Evolutionary conservation across 2,797 vertebrate genomes (phyloP), one percentile per base, ranked within the genome.

Genomic region (Xyrichtys novacula): DNA sequence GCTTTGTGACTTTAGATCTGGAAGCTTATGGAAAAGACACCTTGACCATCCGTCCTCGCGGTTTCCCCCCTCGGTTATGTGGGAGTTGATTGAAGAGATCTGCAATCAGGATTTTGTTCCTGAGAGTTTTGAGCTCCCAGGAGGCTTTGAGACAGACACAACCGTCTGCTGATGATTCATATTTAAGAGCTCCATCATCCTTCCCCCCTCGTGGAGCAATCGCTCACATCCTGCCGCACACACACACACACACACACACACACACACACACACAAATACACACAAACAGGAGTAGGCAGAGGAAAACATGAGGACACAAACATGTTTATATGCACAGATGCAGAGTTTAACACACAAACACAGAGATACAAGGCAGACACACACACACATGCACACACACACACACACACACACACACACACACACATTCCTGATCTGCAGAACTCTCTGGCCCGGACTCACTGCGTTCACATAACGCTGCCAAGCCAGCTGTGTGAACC

Each of bases 81-180:
- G 42, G 80, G 78, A 80, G 80, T 74, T 85, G 79, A 90, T 54
- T 81, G 80, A 90, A 61, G 79, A 90, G 62, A 53, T 88, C 63
- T 77, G 74, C 86, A 82, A 76, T 88, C 78, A 83, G 69, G 71
- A 77, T 76, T 71, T 22, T 58, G 67, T 75, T 81, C 36, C 65
- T 77, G 79, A 81, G 76, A 66, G 54, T 44, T 81, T 32, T 36
- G 25, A 46, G 75, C 53, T 83, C 81, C 76, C 80, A 54, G 50
- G 84, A 85, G 86, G 65, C 56, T 40, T 54, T 42, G 42, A 81
- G 72, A 62, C 68, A 76, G 59, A 74, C 64, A 20, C 60, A 38
- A 44, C 49, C 29, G 76, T 84, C 73, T 83, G 83, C 63, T 81
- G 72, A 73, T 88, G 84, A 90, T 87, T 88, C 84, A 83, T 85